These are phyloP conservation scores for Isotomurus palustris DNA, from an alignment of 2,888 invertebrate genomes.

Conservation along the genomic window DNA sequence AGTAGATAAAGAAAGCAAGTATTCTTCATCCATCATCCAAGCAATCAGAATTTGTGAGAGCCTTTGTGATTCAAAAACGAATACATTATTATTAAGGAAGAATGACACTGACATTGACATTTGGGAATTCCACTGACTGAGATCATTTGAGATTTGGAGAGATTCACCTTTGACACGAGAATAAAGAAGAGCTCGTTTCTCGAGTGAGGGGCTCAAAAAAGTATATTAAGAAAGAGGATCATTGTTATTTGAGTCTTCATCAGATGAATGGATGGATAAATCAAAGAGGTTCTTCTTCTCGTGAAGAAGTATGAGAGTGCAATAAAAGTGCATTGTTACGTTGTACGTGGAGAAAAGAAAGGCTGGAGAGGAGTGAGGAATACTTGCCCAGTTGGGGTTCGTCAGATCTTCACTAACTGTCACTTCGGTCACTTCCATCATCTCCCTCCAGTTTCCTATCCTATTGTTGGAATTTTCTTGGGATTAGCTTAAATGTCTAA, in stretches of 20 bases:
- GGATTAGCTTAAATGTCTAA: no score
- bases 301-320: conserved; percentile 7
- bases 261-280: conserved; percentile 5
- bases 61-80: no score
- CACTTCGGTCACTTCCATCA: conserved; percentile 29
- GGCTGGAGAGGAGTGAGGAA: conserved; percentile 1
- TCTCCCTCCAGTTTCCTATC: conserved; percentile 1
- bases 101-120: background rate
- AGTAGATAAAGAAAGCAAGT: no score
- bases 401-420: conserved; percentile 39
- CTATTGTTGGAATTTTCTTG: conserved; percentile 10
- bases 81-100: no score
- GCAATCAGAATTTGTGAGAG: no score
- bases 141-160: background rate
- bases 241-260: no score
- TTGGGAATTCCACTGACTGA: background rate
- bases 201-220: no score
- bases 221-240: no score
- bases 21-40: no score
- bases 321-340: conserved; percentile 11
- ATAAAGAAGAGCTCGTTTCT: background rate
- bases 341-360: no score
- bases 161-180: conserved; percentile 4
- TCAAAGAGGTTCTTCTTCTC: conserved; percentile 1
- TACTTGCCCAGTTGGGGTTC: conserved; percentile 36